These are phyloP conservation scores for Lanistes nyassanus DNA, from an alignment of 1,140 invertebrate species.

Conservation along the genomic window DNA sequence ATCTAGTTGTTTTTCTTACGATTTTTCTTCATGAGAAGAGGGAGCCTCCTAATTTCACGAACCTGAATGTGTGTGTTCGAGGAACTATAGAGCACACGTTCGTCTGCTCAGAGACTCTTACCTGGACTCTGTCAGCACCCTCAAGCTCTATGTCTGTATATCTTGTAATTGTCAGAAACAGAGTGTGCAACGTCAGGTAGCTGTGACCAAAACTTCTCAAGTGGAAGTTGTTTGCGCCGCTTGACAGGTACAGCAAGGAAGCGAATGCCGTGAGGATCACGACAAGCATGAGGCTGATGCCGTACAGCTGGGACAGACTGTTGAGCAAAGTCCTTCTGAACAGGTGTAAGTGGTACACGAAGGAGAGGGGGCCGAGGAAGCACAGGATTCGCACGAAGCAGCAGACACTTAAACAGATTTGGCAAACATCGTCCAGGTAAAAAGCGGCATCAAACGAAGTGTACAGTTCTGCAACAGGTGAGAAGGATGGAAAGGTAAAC, in stretches of 20 bases:
- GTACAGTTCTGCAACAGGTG: constrained; percentile 26
- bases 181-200: constrained; percentile 19
- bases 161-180: constrained; percentile 23
- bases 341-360: constrained; percentile 39
- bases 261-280: constrained; percentile 32
- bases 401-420: constrained; percentile 15
- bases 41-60: too few relatives aligned
- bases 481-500: too few relatives aligned
- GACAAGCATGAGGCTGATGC: constrained; percentile 19
- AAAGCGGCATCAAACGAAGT: constrained; percentile 33
- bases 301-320: constrained; percentile 11
- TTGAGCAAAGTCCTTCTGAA: constrained; percentile 28
- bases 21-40: too few relatives aligned
- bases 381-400: constrained; percentile 33
- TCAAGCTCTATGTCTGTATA: not conserved
- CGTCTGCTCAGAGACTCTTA: too few relatives aligned
- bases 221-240: constrained; percentile 6
- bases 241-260: constrained; percentile 24
- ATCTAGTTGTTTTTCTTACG: too few relatives aligned
- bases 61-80: too few relatives aligned
- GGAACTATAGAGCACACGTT: too few relatives aligned
- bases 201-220: constrained; percentile 22
- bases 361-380: constrained; percentile 33
- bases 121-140: constrained; percentile 4
- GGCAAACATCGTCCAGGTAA: constrained; percentile 33